Conservation (phyloP, 2,888 invertebrate genomes). For the Hypolimnas misippus region DNA sequence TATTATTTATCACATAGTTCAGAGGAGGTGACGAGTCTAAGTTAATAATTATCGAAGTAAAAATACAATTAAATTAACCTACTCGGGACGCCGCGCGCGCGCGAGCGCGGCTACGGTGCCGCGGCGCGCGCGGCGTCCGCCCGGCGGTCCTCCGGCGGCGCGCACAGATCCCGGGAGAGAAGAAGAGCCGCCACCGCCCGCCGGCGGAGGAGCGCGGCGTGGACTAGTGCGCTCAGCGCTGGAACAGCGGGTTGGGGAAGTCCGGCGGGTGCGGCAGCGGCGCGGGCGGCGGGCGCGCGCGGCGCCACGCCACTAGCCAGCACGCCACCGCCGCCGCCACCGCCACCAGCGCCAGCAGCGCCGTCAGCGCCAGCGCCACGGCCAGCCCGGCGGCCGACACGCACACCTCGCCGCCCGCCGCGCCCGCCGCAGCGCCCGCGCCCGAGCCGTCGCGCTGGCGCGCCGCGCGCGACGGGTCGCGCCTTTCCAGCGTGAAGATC, state of each 20-base stretch:
- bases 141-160: slow-evolving; percentile 82
- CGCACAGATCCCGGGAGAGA: slow-evolving; percentile 60
- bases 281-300: slow-evolving; percentile 93
- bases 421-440: slow-evolving; percentile 85
- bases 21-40: slow-evolving; percentile 79
- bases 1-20: slow-evolving; percentile 83
- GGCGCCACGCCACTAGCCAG: slow-evolving; percentile 97
- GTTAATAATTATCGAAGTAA: slow-evolving; percentile 65
- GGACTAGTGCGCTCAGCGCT: slow-evolving; percentile 76
- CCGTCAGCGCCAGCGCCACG: slow-evolving; percentile 95
- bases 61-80: slow-evolving; percentile 61
- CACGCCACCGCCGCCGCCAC: slow-evolving; percentile 97
- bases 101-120: slow-evolving; percentile 50
- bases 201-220: slow-evolving; percentile 81
- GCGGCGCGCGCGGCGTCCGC: slow-evolving; percentile 72
- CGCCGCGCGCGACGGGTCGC: slow-evolving; percentile 89
- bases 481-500: slow-evolving; percentile 94
- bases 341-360: slow-evolving; percentile 94
- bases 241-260: slow-evolving; percentile 96
- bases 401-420: slow-evolving; percentile 90
- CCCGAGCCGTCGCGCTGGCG: slow-evolving; percentile 92
- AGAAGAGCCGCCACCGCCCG: slow-evolving; percentile 79
- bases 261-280: slow-evolving; percentile 97
- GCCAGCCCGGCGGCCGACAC: slow-evolving; percentile 97
- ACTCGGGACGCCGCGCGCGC: slow-evolving; percentile 74